These are phyloP conservation scores for Drusus annulatus DNA, from an alignment of 1,140 invertebrate species.

Conservation along the genomic window DNA sequence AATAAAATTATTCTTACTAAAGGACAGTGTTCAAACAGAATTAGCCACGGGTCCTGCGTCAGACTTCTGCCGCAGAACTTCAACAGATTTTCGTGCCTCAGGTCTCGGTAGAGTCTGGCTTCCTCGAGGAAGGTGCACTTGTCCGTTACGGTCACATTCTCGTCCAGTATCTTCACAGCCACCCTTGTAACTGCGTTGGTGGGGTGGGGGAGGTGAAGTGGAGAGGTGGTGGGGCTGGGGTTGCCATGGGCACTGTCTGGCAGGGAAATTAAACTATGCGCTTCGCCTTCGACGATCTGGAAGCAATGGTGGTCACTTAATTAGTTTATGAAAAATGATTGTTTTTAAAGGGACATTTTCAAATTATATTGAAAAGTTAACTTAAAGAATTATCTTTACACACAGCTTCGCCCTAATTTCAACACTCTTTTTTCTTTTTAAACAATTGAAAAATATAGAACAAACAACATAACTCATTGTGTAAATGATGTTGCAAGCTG, in stretches of 20 bases:
- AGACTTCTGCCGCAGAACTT: constrained; percentile 71
- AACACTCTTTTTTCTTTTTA: too few species aligned
- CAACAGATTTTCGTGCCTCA: constrained; percentile 73
- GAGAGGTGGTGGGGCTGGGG: constrained; percentile 29
- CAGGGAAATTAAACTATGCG: constrained; percentile 71
- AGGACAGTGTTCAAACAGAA: constrained; percentile 76
- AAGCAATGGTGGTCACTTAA: constrained; percentile 2
- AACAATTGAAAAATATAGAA: too few species aligned
- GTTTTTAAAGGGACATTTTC: too few species aligned
- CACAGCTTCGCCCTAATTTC: too few species aligned
- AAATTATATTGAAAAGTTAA: too few species aligned
- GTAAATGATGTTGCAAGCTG: too few species aligned
- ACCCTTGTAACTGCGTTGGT: constrained; percentile 60
- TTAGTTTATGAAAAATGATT: too few species aligned
- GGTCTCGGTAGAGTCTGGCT: constrained; percentile 74
- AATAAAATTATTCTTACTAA: constrained; percentile 62
- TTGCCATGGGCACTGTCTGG: constrained; percentile 41
- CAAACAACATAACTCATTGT: too few species aligned
- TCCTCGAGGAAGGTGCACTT: constrained; percentile 81
- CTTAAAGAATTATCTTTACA: too few species aligned
- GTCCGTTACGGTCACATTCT: constrained; percentile 77
- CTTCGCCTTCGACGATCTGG: constrained; percentile 80
- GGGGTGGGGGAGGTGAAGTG: neutral
- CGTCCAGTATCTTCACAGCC: constrained; percentile 79
- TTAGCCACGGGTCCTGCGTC: constrained; percentile 75